Evolutionary conservation across 1,140 invertebrate genomes (phyloP).

Genomic region (Branchinecta lindahli): DNA sequence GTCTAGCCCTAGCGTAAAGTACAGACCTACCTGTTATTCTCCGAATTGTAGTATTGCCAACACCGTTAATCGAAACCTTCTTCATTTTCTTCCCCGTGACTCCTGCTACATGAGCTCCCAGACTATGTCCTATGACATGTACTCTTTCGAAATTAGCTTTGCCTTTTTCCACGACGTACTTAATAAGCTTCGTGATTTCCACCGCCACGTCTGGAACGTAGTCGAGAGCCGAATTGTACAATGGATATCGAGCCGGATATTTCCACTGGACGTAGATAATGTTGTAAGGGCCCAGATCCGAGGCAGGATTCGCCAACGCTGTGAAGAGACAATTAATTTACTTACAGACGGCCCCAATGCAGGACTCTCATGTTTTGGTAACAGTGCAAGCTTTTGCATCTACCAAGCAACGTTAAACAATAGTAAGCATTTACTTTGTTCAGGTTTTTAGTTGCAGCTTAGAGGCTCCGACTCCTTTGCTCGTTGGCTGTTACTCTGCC

Average conservation of each 20-base stretch:
- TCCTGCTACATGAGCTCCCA: background rate
- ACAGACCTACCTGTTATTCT: background rate
- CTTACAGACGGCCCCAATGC: too few species aligned
- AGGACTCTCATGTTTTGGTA: too few species aligned
- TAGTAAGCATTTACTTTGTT: too few species aligned
- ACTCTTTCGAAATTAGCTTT: background rate
- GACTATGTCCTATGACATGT: background rate
- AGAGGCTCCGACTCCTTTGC: too few species aligned
- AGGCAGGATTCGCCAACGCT: background rate
- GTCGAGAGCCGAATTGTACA: background rate
- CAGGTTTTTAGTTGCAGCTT: too few species aligned
- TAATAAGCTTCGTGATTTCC: background rate
- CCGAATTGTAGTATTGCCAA: background rate
- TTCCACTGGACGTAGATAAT: slow-evolving; percentile 6
- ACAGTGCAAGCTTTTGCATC: too few species aligned
- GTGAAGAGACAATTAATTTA: background rate
- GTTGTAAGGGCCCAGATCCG: background rate
- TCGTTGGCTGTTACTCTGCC: too few species aligned
- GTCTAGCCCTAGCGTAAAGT: too few species aligned
- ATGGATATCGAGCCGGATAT: background rate
- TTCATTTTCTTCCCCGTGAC: background rate
- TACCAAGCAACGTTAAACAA: too few species aligned
- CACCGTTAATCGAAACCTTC: background rate
- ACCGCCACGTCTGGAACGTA: background rate
- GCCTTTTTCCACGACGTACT: background rate